These are phyloP conservation scores for Rhyacophila brunnea DNA, from an alignment of 1,140 invertebrate genomes.

Conservation along the genomic window DNA sequence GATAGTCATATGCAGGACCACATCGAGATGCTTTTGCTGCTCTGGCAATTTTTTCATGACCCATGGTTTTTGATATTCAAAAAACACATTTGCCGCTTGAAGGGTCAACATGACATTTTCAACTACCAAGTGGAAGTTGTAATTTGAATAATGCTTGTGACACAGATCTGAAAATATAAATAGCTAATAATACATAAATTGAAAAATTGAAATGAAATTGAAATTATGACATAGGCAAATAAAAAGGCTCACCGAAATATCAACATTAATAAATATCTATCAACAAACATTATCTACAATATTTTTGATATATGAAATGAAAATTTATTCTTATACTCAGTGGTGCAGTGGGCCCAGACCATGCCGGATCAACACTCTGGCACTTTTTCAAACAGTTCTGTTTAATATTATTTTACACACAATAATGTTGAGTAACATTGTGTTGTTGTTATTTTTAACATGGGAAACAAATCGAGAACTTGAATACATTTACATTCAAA, in stretches of 20 bases:
- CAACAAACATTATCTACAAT: background rate
- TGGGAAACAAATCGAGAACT: too few species aligned
- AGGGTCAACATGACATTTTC: constrained; percentile 74
- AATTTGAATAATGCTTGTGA: constrained; percentile 67
- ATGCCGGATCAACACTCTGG: too few species aligned
- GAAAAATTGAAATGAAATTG: background rate
- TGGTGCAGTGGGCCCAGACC: too few species aligned
- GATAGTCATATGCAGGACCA: constrained; percentile 77
- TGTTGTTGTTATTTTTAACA: too few species aligned
- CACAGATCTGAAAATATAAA: constrained; percentile 57
- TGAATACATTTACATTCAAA: too few species aligned
- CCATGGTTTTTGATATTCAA: constrained; percentile 87
- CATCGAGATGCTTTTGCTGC: constrained; percentile 60
- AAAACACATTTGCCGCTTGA: constrained; percentile 80
- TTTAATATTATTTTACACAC: too few species aligned
- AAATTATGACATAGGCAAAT: background rate
- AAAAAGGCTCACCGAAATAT: too few species aligned
- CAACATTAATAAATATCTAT: background rate
- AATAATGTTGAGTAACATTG: too few species aligned
- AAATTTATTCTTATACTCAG: too few species aligned
- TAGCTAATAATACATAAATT: too few species aligned
- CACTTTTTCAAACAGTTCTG: too few species aligned
- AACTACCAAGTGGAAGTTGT: constrained; percentile 82
- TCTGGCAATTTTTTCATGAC: constrained; percentile 59
- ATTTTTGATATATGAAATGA: too few species aligned